These are phyloP conservation scores for Plebejus argus DNA, from an alignment of 2,888 invertebrate species.

Conservation along the genomic window DNA sequence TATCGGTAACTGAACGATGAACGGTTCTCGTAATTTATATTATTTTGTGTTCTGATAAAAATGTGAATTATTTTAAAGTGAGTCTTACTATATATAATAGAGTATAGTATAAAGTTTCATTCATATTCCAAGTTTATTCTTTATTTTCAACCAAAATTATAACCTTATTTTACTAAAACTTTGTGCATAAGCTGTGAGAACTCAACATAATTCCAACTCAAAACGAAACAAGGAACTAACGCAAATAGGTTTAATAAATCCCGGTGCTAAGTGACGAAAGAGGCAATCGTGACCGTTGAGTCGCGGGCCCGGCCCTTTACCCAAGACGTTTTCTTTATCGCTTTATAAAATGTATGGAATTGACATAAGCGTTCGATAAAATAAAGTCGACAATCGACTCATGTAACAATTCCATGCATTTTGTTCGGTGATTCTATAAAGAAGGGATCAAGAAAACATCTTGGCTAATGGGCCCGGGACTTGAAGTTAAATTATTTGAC, in stretches of 20 bases:
- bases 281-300: constrained; percentile 21
- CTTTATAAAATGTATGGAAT: no score
- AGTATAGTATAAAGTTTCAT: no score
- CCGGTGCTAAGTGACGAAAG: constrained; percentile 15
- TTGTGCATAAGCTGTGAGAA: not conserved
- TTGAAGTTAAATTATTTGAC: constrained; percentile 16
- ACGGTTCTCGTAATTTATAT: not conserved
- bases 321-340: no score
- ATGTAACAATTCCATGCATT: no score
- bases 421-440: no score
- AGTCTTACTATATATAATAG: not conserved
- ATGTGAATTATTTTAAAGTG: not conserved
- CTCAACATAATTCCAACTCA: not conserved
- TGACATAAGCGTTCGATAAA: no score
- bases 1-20: not conserved
- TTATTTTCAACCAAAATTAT: no score
- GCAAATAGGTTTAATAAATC: constrained; percentile 19
- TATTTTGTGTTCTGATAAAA: not conserved
- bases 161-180: no score
- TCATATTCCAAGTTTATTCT: no score
- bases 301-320: not conserved
- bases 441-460: no score
- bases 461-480: not conserved
- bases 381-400: no score
- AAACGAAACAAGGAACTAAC: constrained; percentile 9